phyloP scores from a whole-genome alignment of 37 sponge, comb jelly and placozoan genomes.

The Aphrocallistes beatrix region DNA sequence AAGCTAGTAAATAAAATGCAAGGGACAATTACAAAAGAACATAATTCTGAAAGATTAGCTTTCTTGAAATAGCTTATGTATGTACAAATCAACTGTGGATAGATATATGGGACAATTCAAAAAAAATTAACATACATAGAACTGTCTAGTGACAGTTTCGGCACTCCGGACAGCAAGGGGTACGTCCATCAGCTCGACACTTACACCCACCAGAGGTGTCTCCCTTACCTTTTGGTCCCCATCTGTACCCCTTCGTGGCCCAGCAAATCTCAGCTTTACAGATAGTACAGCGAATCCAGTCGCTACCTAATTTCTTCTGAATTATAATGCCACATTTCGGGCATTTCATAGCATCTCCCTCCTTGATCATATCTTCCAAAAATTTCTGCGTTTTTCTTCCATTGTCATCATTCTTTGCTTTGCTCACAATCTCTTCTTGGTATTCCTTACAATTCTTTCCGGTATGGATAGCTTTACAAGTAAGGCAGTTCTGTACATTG shows the following conservation, averaged over 20 bases:
- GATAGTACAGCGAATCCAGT: slow-evolving; percentile 82
- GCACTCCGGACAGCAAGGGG: slow-evolving; percentile 56
- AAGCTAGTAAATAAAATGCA: too few relatives aligned
- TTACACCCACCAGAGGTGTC: slow-evolving; percentile 76
- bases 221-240: slow-evolving; percentile 82
- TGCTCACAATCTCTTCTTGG: slow-evolving; percentile 74
- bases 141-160: slow-evolving; percentile 85
- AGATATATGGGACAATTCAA: too few relatives aligned
- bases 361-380: slow-evolving; percentile 60
- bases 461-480: slow-evolving; percentile 82
- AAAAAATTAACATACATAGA: too few relatives aligned
- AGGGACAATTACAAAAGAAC: too few relatives aligned
- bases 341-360: slow-evolving; percentile 83
- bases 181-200: slow-evolving; percentile 58
- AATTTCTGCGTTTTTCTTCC: slow-evolving; percentile 69
- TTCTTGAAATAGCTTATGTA: too few relatives aligned
- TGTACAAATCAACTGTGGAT: too few relatives aligned
- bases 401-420: slow-evolving; percentile 77
- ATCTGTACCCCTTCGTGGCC: slow-evolving; percentile 85
- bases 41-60: too few relatives aligned
- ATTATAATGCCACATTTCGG: slow-evolving; percentile 68
- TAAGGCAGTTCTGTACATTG: slow-evolving; percentile 47
- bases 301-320: slow-evolving; percentile 87
- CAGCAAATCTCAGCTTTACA: slow-evolving; percentile 92
- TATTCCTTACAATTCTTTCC: slow-evolving; percentile 90